Conservation (phyloP, 2,888 invertebrate genomes). For the Cataglyphis livida region DNA sequence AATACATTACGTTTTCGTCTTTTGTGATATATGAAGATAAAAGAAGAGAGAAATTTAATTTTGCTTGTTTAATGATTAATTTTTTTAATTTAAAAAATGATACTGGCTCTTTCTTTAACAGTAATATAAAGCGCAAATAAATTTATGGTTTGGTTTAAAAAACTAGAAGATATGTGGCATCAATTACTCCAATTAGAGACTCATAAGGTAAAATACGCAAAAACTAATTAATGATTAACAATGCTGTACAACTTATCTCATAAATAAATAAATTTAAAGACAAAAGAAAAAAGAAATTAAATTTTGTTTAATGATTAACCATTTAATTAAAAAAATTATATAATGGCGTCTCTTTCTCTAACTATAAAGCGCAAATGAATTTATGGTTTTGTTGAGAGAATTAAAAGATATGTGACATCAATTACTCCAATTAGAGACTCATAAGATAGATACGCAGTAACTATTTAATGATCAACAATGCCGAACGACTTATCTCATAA, state of each 20-base stretch:
- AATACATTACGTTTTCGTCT: background rate
- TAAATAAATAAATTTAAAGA: background rate
- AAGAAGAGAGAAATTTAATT: background rate
- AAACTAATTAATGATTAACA: background rate
- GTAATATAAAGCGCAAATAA: background rate
- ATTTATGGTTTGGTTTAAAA: background rate
- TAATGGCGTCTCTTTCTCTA: background rate
- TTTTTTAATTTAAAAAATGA: conserved; percentile 9
- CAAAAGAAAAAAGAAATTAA: background rate
- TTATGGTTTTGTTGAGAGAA: background rate
- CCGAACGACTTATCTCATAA: background rate
- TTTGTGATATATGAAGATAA: background rate
- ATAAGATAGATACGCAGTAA: background rate
- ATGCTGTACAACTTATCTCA: background rate
- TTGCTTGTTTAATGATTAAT: background rate
- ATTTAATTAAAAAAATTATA: conserved; percentile 5
- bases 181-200: background rate
- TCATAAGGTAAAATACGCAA: background rate
- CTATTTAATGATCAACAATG: background rate
- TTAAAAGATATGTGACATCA: background rate
- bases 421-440: background rate
- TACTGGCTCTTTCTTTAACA: background rate
- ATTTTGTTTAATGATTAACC: background rate
- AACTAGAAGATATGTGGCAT: background rate
- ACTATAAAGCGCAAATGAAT: background rate